Conservation (phyloP, 2,797 vertebrate species). For the Sebastes miniatus region DNA sequence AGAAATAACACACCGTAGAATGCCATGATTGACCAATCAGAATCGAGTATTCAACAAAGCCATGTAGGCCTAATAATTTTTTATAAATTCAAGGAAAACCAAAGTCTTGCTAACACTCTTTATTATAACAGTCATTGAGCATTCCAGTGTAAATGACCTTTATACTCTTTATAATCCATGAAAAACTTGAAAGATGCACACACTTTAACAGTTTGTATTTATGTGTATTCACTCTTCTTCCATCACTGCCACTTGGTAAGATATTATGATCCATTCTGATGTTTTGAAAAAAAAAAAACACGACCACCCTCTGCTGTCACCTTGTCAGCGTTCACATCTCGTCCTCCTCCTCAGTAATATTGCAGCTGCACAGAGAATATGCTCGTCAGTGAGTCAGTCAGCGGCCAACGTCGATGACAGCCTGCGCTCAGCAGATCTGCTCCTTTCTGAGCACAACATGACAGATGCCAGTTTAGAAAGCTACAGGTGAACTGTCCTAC, state of each 20-base stretch:
- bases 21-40: no score
- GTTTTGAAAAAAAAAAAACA: no score
- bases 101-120: background rate
- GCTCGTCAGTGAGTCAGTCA: slow-evolving; percentile 14
- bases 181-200: background rate
- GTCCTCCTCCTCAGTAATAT: slow-evolving; percentile 1
- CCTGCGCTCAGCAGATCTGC: background rate
- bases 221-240: background rate
- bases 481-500: background rate
- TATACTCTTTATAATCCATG: background rate
- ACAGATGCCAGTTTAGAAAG: background rate
- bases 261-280: background rate
- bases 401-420: background rate
- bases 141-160: background rate
- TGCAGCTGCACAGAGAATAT: slow-evolving; percentile 31
- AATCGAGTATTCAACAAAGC: no score
- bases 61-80: background rate
- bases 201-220: background rate
- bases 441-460: background rate
- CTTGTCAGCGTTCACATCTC: background rate
- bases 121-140: background rate
- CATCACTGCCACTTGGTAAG: background rate
- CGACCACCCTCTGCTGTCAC: background rate
- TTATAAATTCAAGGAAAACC: background rate
- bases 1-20: no score